Evolutionary conservation across 2,797 vertebrate species (phyloP).

Genomic region (Manis pentadactyla): DNA sequence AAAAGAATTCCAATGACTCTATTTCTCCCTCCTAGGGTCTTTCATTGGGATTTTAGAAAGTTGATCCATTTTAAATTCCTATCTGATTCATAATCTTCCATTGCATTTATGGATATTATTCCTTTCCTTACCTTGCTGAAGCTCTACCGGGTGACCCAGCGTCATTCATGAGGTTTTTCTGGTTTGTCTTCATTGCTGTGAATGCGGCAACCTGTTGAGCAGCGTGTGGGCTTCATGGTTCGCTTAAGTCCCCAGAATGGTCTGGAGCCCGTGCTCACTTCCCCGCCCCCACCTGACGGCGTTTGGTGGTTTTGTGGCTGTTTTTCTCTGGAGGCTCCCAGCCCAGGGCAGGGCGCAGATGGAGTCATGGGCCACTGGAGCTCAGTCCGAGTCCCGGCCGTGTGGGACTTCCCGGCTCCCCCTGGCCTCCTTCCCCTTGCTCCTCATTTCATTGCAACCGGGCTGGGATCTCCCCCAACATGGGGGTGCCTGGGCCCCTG

Average conservation of each 20-base stretch:
- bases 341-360: background rate
- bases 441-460: background rate
- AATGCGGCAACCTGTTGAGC: background rate
- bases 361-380: fast-evolving
- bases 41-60: background rate
- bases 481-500: background rate
- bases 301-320: background rate
- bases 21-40: background rate
- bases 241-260: too few relatives aligned
- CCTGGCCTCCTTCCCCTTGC: background rate
- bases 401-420: background rate
- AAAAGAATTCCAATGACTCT: background rate
- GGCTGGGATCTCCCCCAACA: fast-evolving
- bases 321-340: background rate
- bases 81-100: background rate
- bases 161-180: background rate
- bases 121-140: background rate
- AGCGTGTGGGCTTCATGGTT: background rate
- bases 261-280: background rate
- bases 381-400: background rate
- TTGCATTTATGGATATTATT: background rate
- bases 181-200: background rate
- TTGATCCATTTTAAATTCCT: background rate
- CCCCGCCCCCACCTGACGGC: too few relatives aligned
- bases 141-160: too few relatives aligned